Evolutionary conservation across 2,888 invertebrate genomes (phyloP).

Genomic region (Limulus polyphemus): DNA sequence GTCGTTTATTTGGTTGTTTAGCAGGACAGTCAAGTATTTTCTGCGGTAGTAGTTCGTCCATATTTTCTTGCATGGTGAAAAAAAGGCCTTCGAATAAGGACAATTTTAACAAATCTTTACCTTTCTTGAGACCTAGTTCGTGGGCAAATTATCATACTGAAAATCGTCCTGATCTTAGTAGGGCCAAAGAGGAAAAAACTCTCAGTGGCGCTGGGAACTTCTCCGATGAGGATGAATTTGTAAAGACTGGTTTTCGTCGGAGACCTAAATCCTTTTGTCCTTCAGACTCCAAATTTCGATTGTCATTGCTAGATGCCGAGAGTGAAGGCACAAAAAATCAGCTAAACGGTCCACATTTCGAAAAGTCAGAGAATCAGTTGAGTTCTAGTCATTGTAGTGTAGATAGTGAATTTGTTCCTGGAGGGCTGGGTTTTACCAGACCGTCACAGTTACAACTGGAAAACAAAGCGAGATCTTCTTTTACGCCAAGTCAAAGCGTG

Average conservation of each 20-base stretch:
- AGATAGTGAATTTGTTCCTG: no score
- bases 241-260: slow-evolving; percentile 59
- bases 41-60: slow-evolving; percentile 21
- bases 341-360: no score
- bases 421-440: no score
- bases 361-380: no score
- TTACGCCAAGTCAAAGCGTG: slow-evolving; percentile 22
- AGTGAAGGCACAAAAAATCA: no score
- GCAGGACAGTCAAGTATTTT: slow-evolving; percentile 22
- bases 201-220: background rate
- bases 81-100: slow-evolving; percentile 18
- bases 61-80: slow-evolving; percentile 22
- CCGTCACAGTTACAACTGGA: slow-evolving; percentile 9
- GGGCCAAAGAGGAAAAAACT: background rate
- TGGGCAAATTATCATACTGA: no score
- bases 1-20: slow-evolving; percentile 23
- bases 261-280: slow-evolving; percentile 61
- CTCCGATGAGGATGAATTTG: slow-evolving; percentile 11
- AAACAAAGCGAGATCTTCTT: slow-evolving; percentile 4
- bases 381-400: no score
- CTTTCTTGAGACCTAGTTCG: background rate
- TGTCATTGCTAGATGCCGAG: slow-evolving; percentile 5
- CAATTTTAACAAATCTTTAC: slow-evolving; percentile 14
- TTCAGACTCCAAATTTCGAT: slow-evolving; percentile 10
- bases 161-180: no score